Evolutionary conservation across 2,797 vertebrate genomes (phyloP).

Genomic region (Acestrorhynchus altus): DNA sequence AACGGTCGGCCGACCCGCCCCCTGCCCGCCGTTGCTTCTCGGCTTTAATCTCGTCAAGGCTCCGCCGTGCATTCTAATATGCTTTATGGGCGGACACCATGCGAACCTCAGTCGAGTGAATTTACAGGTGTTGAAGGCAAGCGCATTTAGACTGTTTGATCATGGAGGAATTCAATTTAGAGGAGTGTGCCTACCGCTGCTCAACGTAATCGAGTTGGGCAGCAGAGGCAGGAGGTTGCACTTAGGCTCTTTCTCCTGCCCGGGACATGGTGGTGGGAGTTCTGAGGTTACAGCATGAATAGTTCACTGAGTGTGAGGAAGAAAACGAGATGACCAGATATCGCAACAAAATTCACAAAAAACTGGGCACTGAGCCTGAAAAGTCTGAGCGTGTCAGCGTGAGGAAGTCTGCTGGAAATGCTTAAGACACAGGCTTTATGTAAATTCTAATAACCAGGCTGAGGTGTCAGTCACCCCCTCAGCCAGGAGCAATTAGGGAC

Average conservation of each 20-base stretch:
- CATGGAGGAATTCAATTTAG: slow-evolving; percentile 38
- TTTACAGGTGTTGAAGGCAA: slow-evolving; percentile 30
- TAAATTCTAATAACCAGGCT: background rate
- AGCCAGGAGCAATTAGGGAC: background rate
- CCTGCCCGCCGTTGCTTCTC: background rate
- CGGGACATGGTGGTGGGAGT: background rate
- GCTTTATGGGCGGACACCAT: background rate
- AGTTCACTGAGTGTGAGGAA: slow-evolving; percentile 1
- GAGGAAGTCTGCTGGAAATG: background rate
- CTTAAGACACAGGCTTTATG: background rate
- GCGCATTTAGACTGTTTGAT: slow-evolving; percentile 30
- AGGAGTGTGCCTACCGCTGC: slow-evolving; percentile 15
- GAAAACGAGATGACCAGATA: slow-evolving; percentile 31
- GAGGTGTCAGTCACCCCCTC: slow-evolving; percentile 4
- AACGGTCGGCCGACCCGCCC: background rate
- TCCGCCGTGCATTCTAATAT: slow-evolving; percentile 16
- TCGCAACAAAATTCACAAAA: background rate
- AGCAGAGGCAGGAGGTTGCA: background rate
- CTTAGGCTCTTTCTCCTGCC: background rate
- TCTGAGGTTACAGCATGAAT: background rate
- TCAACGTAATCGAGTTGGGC: slow-evolving; percentile 15
- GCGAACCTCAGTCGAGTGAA: slow-evolving; percentile 17
- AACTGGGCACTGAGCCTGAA: slow-evolving; percentile 12
- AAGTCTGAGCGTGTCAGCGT: background rate
- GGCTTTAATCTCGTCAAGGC: slow-evolving; percentile 22